Conservation (phyloP, 1,140 invertebrate genomes). For the Latrodectus geometricus region DNA sequence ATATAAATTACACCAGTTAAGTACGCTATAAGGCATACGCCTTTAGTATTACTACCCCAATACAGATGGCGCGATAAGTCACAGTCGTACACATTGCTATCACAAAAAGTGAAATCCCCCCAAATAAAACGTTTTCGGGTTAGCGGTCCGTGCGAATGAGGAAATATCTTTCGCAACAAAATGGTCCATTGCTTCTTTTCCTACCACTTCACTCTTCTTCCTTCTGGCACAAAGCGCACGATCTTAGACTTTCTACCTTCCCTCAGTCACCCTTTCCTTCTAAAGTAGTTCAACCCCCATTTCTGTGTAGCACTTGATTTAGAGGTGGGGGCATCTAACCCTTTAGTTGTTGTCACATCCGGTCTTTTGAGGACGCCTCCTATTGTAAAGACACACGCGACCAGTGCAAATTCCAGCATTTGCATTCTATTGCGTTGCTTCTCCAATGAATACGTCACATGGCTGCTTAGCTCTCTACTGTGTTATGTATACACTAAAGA, state of each 20-base stretch:
- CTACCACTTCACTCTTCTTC: slow-evolving; percentile 19
- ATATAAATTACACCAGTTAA: too few species aligned
- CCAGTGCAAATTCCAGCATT: slow-evolving; percentile 50
- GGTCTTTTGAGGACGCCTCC: slow-evolving; percentile 36
- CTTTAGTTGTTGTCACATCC: slow-evolving; percentile 58
- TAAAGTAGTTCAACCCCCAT: background rate
- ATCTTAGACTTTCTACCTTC: background rate
- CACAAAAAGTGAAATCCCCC: slow-evolving; percentile 10
- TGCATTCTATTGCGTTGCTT: slow-evolving; percentile 11
- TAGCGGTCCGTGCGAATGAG: slow-evolving; percentile 9
- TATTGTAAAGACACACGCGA: slow-evolving; percentile 26
- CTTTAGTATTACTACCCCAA: background rate
- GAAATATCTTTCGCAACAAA: slow-evolving; percentile 36
- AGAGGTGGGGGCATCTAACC: slow-evolving; percentile 49
- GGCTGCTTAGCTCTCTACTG: slow-evolving; percentile 47
- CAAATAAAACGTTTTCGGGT: slow-evolving; percentile 37
- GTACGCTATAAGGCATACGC: too few species aligned
- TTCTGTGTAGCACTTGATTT: slow-evolving; percentile 36
- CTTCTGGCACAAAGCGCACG: background rate
- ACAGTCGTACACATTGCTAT: background rate
- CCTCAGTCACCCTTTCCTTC: background rate
- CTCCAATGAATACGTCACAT: slow-evolving; percentile 26
- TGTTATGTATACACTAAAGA: slow-evolving; percentile 38
- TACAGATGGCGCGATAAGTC: slow-evolving; percentile 14
- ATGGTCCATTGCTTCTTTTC: slow-evolving; percentile 51